Conservation (phyloP, 2,113 vertebrate genomes). For the Peromyscus maniculatus region DNA sequence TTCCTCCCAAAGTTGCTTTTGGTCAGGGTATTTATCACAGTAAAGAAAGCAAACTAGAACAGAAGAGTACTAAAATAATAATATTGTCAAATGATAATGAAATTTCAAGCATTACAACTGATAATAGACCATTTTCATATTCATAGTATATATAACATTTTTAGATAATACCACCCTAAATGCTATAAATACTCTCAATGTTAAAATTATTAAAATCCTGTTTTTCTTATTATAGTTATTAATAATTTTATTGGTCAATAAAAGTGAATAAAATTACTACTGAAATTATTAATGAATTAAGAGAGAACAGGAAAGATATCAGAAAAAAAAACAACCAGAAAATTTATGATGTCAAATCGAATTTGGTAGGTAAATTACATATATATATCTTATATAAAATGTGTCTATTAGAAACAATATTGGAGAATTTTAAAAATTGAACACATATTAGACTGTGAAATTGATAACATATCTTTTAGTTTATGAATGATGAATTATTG, state of each 20-base stretch:
- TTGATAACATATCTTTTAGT: neutral
- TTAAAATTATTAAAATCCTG: neutral
- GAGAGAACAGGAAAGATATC: neutral
- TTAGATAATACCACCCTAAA: neutral
- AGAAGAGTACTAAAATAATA: neutral
- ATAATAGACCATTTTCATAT: neutral
- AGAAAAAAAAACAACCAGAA: neutral
- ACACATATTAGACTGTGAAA: neutral
- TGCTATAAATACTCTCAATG: neutral
- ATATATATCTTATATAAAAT: neutral
- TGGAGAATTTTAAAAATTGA: neutral
- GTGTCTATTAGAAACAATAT: neutral
- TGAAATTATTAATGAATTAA: neutral
- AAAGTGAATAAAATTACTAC: neutral
- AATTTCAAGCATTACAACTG: neutral
- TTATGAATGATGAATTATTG: neutral
- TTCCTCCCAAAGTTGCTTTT: neutral
- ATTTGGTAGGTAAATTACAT: neutral
- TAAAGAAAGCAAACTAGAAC: neutral
- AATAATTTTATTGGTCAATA: neutral
- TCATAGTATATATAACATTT: neutral
- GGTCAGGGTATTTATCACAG: neutral
- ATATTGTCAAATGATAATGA: neutral
- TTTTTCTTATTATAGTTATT: neutral
- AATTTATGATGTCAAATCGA: neutral